Conservation (phyloP, 2,888 invertebrate genomes). For the Charanyca ferruginea region DNA sequence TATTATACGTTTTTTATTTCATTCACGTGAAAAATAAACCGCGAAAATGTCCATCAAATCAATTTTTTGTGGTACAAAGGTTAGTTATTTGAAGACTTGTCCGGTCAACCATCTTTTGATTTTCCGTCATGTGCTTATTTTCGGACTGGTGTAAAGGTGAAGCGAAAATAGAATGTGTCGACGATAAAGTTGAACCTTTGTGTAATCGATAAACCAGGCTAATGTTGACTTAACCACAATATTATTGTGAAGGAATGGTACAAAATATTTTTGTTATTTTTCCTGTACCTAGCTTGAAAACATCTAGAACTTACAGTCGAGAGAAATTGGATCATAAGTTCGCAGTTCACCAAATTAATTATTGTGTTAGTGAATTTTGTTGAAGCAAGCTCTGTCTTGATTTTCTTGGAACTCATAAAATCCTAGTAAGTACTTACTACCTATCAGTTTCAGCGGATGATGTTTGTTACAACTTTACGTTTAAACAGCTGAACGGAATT, state of each 20-base stretch:
- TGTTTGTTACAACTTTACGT: no score
- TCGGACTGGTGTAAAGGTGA: constrained; percentile 47
- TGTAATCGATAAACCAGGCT: constrained; percentile 6
- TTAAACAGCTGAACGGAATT: no score
- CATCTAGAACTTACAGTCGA: background rate
- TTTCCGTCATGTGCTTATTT: constrained; percentile 48
- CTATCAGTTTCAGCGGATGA: no score
- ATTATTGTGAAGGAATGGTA: background rate
- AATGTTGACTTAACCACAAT: background rate
- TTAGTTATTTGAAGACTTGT: constrained; percentile 37
- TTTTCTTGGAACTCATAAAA: constrained; percentile 16
- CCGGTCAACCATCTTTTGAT: constrained; percentile 43
- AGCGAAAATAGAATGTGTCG: constrained; percentile 45
- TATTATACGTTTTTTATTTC: constrained; percentile 41
- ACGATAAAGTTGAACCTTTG: background rate
- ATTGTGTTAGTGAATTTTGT: constrained; percentile 23
- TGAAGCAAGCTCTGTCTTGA: constrained; percentile 11
- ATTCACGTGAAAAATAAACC: constrained; percentile 32
- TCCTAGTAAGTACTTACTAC: no score
- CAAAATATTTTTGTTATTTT: constrained; percentile 1
- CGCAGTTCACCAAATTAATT: constrained; percentile 35
- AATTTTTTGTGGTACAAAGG: constrained; percentile 34
- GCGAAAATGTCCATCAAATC: constrained; percentile 1
- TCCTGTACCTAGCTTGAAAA: constrained; percentile 14
- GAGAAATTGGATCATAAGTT: constrained; percentile 42